Percentiles rank a stretch among this genome's conserved stretches.
These are phyloP conservation scores for Mnemiopsis leidyi DNA, from an alignment of 37 sponge, comb jelly and placozoan species.

Conservation along the genomic window DNA sequence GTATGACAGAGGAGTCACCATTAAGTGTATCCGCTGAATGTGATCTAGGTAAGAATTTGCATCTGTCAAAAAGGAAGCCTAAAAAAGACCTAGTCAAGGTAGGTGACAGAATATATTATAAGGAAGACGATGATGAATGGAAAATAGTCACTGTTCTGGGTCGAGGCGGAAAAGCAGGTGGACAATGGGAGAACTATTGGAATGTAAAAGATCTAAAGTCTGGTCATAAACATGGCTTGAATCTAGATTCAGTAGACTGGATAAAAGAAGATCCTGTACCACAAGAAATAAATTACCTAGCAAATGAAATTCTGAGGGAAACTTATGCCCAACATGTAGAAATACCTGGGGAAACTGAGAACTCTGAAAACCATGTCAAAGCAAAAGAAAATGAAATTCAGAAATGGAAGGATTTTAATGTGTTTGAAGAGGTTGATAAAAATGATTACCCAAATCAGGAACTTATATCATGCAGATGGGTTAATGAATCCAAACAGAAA, in stretches of 20 bases:
- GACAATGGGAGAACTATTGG: background rate
- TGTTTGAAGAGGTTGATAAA: background rate
- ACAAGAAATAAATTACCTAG: background rate
- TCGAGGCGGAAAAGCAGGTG: background rate
- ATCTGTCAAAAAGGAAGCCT: no score
- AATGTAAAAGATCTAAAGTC: background rate
- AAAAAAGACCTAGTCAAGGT: no score
- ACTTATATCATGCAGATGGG: slow-evolving; percentile 17
- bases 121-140: background rate
- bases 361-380: background rate
- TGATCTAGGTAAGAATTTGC: no score
- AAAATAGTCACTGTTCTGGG: background rate
- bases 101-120: background rate
- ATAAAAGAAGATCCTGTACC: background rate
- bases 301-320: background rate
- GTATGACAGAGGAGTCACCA: no score
- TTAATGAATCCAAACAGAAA: background rate
- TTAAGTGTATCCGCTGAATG: no score
- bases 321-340: background rate
- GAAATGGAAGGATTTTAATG: background rate
- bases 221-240: background rate
- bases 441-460: background rate
- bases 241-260: slow-evolving; percentile 11
- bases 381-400: background rate
- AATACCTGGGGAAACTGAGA: no score